These are phyloP conservation scores for Embidobia sp. DNA, from an alignment of 2,888 invertebrate genomes.

Conservation along the genomic window DNA sequence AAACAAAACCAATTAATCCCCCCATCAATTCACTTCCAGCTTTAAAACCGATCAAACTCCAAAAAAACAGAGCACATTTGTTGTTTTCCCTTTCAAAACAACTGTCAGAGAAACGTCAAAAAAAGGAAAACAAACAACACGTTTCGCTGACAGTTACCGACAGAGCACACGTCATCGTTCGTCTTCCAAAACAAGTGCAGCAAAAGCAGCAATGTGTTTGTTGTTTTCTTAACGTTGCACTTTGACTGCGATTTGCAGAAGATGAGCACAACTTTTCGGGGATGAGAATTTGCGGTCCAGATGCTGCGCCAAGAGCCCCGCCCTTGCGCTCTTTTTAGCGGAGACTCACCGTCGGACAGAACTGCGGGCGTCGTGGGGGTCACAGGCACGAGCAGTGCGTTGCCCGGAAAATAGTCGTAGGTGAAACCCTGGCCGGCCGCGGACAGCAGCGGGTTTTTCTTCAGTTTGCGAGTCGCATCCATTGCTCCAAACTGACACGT, in stretches of 20 bases:
- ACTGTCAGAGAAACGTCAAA: neutral
- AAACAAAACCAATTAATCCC: neutral
- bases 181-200: too few species aligned
- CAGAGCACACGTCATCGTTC: constrained; percentile 50
- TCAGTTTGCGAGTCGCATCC: constrained; percentile 82
- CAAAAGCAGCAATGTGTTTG: too few species aligned
- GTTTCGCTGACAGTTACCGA: constrained; percentile 29
- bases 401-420: constrained; percentile 88
- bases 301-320: constrained; percentile 64
- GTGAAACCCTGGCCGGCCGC: constrained; percentile 88
- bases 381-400: constrained; percentile 87
- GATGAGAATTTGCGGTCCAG: constrained; percentile 8
- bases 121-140: neutral
- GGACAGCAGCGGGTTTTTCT: constrained; percentile 88
- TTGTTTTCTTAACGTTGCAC: too few species aligned
- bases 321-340: constrained; percentile 40
- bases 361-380: constrained; percentile 78
- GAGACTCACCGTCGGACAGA: constrained; percentile 77
- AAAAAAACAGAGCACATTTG: too few species aligned
- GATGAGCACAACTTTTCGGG: neutral
- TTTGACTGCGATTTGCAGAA: too few species aligned
- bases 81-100: neutral
- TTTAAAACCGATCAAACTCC: too few species aligned
- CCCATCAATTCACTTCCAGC: too few species aligned
- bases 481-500: constrained; percentile 66